These are phyloP conservation scores for Ridgeia piscesae DNA, from an alignment of 1,140 invertebrate species.

Conservation along the genomic window DNA sequence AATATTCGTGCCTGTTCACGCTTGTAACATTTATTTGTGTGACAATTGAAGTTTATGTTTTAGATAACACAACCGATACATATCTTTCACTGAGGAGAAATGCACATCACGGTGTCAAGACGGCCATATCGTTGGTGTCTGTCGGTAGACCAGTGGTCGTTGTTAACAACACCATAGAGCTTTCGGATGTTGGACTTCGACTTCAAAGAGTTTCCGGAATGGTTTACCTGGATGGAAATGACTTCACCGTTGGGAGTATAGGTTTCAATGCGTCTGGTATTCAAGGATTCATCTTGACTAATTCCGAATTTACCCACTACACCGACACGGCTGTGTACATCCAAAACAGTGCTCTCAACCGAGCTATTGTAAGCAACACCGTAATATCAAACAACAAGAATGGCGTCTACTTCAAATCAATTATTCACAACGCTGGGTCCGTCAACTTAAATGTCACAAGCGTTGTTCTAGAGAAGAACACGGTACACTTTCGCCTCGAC, in stretches of 20 bases:
- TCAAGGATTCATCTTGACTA: background rate
- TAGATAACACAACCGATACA: background rate
- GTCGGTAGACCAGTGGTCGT: background rate
- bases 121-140: background rate
- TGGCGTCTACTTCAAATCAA: background rate
- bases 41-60: background rate
- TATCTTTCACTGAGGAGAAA: background rate
- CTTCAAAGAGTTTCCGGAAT: background rate
- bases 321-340: background rate
- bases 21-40: too few relatives aligned
- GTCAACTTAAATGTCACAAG: background rate
- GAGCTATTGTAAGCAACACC: background rate
- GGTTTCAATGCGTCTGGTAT: background rate
- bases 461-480: background rate
- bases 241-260: background rate
- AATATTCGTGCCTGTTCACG: too few relatives aligned
- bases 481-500: background rate
- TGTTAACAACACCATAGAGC: background rate
- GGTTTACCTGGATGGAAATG: background rate
- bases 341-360: background rate
- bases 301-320: background rate
- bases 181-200: background rate
- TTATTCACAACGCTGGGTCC: background rate
- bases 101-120: background rate
- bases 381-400: background rate